Conservation (phyloP, 2,113 vertebrate species). For the Eulacestoma nigropectus region DNA sequence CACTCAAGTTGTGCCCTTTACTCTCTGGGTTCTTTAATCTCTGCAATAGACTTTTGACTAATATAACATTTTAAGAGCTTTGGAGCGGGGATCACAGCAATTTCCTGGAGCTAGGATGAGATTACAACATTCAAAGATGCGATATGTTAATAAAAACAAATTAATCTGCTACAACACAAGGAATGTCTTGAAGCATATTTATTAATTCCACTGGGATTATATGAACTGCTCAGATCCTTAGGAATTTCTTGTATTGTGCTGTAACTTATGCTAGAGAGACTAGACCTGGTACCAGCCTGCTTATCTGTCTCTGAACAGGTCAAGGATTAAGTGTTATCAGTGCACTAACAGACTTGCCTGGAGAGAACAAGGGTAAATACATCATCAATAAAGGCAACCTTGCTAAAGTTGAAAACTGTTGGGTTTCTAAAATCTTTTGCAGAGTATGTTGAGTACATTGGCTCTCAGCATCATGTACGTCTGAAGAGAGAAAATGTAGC, state of each 20-base stretch:
- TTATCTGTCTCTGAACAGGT: background rate
- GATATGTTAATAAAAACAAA: slow-evolving; percentile 12
- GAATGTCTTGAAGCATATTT: background rate
- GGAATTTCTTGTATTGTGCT: background rate
- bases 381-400: background rate
- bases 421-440: background rate
- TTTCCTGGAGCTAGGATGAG: slow-evolving; percentile 3
- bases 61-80: background rate
- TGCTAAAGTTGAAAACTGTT: background rate
- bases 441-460: background rate
- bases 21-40: background rate
- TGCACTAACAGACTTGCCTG: background rate
- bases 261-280: background rate
- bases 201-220: slow-evolving; percentile 8
- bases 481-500: background rate
- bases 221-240: background rate
- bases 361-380: background rate
- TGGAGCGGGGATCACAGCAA: background rate
- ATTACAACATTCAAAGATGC: background rate
- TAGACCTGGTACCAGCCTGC: background rate
- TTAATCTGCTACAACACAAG: background rate
- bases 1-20: background rate
- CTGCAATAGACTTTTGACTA: background rate
- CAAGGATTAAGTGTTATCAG: slow-evolving; percentile 9
- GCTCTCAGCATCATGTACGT: background rate